A percentile compares a stretch with the other conserved stretches of the same genome.
Evolutionary conservation across 92 coral and sea anemone species (phyloP).

Genomic region (Ricordea florida): DNA sequence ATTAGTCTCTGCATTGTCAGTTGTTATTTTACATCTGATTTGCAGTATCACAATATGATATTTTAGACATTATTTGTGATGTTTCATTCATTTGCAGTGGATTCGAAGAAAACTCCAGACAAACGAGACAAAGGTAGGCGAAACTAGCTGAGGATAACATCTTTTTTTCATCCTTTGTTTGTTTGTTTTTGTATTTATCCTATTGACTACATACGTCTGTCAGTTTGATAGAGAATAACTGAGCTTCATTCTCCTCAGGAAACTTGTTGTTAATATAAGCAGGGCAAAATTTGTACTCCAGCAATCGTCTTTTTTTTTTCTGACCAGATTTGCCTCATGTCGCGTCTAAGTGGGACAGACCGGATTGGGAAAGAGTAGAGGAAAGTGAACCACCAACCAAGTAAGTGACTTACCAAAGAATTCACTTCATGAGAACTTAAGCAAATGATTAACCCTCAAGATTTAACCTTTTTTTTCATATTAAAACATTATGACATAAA

Average conservation of each 20-base stretch:
- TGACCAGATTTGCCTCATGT: slow-evolving; percentile 75
- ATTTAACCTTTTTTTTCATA: too few species aligned
- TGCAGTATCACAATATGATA: background rate
- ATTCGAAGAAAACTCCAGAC: slow-evolving; percentile 23
- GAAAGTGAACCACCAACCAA: slow-evolving; percentile 35
- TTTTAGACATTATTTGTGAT: background rate
- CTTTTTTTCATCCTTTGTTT: background rate
- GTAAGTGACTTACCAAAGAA: too few species aligned
- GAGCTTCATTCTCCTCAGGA: too few species aligned
- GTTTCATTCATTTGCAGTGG: slow-evolving; percentile 22
- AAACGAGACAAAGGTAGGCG: slow-evolving; percentile 51
- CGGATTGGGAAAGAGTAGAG: slow-evolving; percentile 92
- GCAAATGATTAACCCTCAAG: too few species aligned
- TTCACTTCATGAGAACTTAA: too few species aligned
- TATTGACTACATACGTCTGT: too few species aligned
- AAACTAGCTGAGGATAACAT: background rate
- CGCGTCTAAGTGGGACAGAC: slow-evolving; percentile 96
- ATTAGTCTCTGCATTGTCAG: too few species aligned
- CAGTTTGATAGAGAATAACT: too few species aligned
- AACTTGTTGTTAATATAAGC: too few species aligned
- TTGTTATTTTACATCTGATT: too few species aligned
- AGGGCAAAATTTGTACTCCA: background rate
- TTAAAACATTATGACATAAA: too few species aligned
- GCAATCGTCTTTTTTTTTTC: background rate
- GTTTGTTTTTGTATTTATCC: background rate